phyloP scores from a whole-genome alignment of 2,113 vertebrate species.

The Atractosteus spatula region DNA sequence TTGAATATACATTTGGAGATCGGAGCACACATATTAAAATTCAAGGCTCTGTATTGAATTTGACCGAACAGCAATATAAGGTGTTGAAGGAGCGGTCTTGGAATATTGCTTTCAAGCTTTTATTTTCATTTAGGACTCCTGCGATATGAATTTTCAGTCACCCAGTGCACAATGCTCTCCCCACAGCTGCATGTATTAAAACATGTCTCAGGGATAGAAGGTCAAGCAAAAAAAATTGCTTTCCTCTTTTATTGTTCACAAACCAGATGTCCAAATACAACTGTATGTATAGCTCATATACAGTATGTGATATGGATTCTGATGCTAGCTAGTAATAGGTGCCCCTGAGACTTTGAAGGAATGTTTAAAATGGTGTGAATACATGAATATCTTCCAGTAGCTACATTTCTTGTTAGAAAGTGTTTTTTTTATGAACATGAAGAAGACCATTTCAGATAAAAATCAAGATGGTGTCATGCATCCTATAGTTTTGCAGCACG shows the following conservation, averaged over 20 bases:
- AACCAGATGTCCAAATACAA: constrained; percentile 1
- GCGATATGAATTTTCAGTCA: background rate
- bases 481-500: no score
- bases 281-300: background rate
- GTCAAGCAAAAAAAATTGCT: background rate
- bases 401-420: no score
- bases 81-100: background rate
- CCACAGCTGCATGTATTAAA: background rate
- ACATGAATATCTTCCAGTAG: no score
- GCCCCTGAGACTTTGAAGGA: no score
- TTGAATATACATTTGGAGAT: background rate
- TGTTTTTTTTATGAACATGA: no score
- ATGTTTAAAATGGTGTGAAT: no score
- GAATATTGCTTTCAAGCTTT: background rate
- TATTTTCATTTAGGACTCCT: constrained; percentile 1
- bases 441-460: no score
- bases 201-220: background rate
- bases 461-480: no score
- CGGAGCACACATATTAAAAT: background rate
- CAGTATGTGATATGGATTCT: background rate
- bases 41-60: background rate
- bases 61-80: background rate
- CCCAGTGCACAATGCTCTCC: background rate
- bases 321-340: background rate
- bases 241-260: background rate